Base-by-base conservation (phyloP, 2,888 invertebrate genomes). In the Mactromeris polynyma region DNA sequence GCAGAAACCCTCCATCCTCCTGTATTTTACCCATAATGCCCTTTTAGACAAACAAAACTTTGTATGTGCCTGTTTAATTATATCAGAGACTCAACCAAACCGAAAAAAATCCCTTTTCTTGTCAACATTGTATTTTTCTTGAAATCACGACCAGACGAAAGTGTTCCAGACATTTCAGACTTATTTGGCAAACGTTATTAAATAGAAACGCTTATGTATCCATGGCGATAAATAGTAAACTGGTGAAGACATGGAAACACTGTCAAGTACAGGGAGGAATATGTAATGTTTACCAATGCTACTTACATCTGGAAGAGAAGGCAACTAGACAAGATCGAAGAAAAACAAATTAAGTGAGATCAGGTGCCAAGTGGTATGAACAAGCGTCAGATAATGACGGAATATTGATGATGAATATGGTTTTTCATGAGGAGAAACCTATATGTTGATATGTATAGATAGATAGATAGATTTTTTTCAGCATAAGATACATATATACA, bases 271-370 rank as follows among this genome's bases (percentile, higher is more conserved):
- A 64, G n/a, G 26, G 26, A 64, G 6, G 21, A 64, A n/a, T 64
- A 11, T 7, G 58, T 64, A 26, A 64, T 9, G 58, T 64, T 64
- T 64, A 64, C 58, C 26, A 64, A 26, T 51, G n/a, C 58, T 19
- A 64, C 58, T 64, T 9, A 64, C n/a, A 26, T 64, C 58, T 64
- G 58, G 1, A 21, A 26, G 58, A 64, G 58, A 58, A 21, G 2
- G 26, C 26, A 64, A 7, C n/a, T n/a, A 64, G 58, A 64, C 58
- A 64, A 64, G 58, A 64, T 64, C 58, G 58, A 64, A 64, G 58
- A 26, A 64, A 26, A 9, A 2, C 51, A 51, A 64, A 64, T 26
- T 2, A n/a, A 64, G 26, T 26, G 26, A n/a, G 58, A 58, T 58
- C 58, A n/a, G 26, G 58, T 26, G 58, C 58, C 58, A 64, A 64